Evolutionary conservation across 2,888 invertebrate species (phyloP).

Genomic region (Macrophya annulata): DNA sequence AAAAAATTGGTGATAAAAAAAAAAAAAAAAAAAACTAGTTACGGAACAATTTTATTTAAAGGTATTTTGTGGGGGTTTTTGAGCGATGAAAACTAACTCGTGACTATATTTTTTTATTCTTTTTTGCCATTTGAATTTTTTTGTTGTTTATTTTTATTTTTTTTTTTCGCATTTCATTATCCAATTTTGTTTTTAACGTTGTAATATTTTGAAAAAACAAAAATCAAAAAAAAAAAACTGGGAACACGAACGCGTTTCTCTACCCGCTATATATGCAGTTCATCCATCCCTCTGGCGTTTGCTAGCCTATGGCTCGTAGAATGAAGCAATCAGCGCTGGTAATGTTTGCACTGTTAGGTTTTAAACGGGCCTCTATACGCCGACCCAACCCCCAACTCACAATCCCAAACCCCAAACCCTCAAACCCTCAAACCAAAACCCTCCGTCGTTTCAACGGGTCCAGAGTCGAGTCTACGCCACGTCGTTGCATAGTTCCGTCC

Average conservation of each 20-base stretch:
- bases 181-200: slow-evolving; percentile 6
- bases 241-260: not conserved
- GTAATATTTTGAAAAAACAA: not conserved
- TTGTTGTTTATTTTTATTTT: not conserved
- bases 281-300: slow-evolving; percentile 29
- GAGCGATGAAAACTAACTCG: not conserved
- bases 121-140: not conserved
- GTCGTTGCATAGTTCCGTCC: slow-evolving; percentile 1
- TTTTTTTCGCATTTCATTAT: slow-evolving; percentile 18
- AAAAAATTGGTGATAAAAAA: not conserved
- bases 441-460: slow-evolving; percentile 29
- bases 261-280: not conserved
- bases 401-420: not conserved
- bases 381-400: not conserved
- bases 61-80: not conserved
- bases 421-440: not conserved
- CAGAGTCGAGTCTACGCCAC: not conserved
- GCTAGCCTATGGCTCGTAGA: slow-evolving; percentile 60
- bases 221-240: not conserved
- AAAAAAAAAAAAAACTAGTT: not conserved
- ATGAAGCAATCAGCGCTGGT: slow-evolving; percentile 73
- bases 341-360: slow-evolving; percentile 67
- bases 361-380: slow-evolving; percentile 50
- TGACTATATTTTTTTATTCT: not conserved
- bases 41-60: no score